Base-by-base conservation (phyloP, 2,113 vertebrate genomes). In the Microtus oregoni region DNA sequence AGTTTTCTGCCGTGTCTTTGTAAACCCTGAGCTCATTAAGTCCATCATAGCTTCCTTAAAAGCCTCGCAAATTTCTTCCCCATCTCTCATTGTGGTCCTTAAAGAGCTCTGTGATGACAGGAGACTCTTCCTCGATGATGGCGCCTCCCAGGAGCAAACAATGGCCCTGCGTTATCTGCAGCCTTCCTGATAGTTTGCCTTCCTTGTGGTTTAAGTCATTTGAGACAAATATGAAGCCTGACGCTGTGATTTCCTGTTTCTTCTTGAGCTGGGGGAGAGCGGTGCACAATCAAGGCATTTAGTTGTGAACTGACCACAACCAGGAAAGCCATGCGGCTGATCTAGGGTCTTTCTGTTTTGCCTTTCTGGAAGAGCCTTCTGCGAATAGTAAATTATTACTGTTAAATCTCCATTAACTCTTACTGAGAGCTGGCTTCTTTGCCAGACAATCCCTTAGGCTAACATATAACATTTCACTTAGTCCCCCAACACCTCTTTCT, bases 1-100 rank as follows among this genome's bases (percentile, higher is more conserved):
- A 22, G 10, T 93, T 76, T 94, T 79, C 85, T 76, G 70, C 78
- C 93, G 55, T n/a, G 41, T 72, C 89, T 93, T 92, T 87, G 89
- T 76, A 58, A 90, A 86, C n/a, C 24, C 58, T 77, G 89, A 52
- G 72, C 52, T 96, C 87, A 50, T 82, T 65, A 77, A 86, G 44
- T 91, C 63, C 86, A 79, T 50, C 91, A 70, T 24, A 65, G 86
- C 50, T 87, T 87, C 92, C 79, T 91, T 86, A 28, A 86, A 65
- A 58, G 44, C n/a, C 41, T 86, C 8, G 26, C 35, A n/a, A 24
- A 55, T 70, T 70, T 79, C 91, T 50, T 96, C 35, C 63, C 55
- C 52, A 35, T 20, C 24, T 73, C 35, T 30, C 79, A 50, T 8
- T 47, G 58, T 52, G 20, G 38, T 32, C 50, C 0, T 83, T 41